phyloP scores from a whole-genome alignment of 2,113 vertebrate species.

The Paraplagusia blochii region DNA sequence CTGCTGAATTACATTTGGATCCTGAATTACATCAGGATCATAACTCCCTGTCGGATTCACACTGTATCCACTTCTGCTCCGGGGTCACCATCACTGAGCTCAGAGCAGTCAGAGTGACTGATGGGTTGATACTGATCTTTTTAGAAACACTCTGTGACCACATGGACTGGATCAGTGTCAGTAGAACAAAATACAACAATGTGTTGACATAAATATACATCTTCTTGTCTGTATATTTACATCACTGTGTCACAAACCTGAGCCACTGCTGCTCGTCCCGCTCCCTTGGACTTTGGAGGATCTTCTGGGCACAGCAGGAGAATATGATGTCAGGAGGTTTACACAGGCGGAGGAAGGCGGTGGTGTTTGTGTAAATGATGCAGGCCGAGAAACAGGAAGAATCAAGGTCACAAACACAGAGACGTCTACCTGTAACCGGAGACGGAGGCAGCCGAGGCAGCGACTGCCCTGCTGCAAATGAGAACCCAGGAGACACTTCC shows the following conservation, averaged over 20 bases:
- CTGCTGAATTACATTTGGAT: conserved; percentile 29
- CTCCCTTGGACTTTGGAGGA: conserved; percentile 14
- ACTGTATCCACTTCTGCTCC: conserved; percentile 16
- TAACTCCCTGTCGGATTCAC: conserved; percentile 27
- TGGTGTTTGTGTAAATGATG: conserved; percentile 31
- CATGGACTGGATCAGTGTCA: not conserved
- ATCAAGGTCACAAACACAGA: conserved; percentile 26
- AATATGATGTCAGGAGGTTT: conserved; percentile 33
- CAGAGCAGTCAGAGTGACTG: conserved; percentile 18
- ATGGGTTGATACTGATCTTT: conserved; percentile 4
- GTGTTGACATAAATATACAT: too few relatives aligned
- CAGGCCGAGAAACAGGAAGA: conserved; percentile 7
- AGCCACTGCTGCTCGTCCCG: too few relatives aligned
- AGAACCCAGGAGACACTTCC: conserved; percentile 11
- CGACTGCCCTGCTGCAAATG: conserved; percentile 8
- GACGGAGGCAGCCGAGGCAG: conserved; percentile 10
- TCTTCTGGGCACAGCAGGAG: conserved; percentile 12
- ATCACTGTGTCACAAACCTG: too few relatives aligned
- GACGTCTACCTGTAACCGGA: conserved; percentile 16
- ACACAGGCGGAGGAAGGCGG: conserved; percentile 11
- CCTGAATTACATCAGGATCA: conserved; percentile 35
- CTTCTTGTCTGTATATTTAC: too few relatives aligned
- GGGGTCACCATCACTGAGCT: conserved; percentile 6
- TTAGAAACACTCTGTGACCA: not conserved
- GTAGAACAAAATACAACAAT: too few relatives aligned